A percentile compares a stretch with the other conserved stretches of the same genome.
phyloP scores from a whole-genome alignment of 2,797 vertebrate genomes.

The Danio aesculapii region DNA sequence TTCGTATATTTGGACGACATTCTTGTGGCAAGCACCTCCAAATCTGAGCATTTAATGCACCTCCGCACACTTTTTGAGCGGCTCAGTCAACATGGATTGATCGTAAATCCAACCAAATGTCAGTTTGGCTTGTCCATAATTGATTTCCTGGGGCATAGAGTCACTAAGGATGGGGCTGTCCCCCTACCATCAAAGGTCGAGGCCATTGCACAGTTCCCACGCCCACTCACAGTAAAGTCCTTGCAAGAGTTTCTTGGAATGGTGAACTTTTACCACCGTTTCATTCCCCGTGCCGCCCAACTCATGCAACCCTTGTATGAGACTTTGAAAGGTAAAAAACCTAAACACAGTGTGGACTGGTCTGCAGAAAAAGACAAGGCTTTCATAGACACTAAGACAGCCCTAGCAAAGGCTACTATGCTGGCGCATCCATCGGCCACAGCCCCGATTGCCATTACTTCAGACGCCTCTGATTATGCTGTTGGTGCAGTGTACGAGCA shows the following conservation, averaged over 20 bases:
- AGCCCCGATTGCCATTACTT: not conserved
- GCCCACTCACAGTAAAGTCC: not conserved
- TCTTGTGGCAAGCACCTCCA: not conserved
- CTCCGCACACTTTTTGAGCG: not conserved
- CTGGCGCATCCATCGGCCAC: not conserved
- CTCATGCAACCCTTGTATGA: no score
- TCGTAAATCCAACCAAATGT: not conserved
- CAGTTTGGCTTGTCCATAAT: not conserved
- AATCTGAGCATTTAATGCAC: not conserved
- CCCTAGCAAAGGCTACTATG: not conserved
- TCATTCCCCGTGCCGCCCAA: not conserved
- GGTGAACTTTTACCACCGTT: not conserved
- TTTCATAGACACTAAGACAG: not conserved
- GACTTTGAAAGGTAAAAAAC: not conserved
- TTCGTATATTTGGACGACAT: constrained; percentile 41
- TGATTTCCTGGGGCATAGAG: not conserved
- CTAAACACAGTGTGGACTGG: constrained; percentile 10
- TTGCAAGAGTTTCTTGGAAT: not conserved
- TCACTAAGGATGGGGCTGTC: not conserved
- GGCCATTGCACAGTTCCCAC: not conserved
- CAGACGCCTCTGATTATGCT: not conserved
- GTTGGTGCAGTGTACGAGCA: no score
- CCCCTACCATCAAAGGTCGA: not conserved
- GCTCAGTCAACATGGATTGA: not conserved
- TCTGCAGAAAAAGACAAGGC: not conserved